These are phyloP conservation scores for Clepsis dumicolana DNA, from an alignment of 2,888 invertebrate genomes.

Conservation along the genomic window DNA sequence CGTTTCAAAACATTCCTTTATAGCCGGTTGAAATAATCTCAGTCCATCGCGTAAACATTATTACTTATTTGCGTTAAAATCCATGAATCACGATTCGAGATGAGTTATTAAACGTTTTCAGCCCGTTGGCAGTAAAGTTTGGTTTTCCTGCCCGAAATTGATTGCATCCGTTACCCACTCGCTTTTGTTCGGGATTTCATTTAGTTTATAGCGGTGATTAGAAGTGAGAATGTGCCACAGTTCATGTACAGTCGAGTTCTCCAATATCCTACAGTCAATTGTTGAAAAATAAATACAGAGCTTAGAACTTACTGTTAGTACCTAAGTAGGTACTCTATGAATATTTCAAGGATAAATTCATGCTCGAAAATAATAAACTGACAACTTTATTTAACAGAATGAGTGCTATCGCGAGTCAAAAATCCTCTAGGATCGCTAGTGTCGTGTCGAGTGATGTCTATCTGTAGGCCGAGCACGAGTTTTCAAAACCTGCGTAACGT, in stretches of 20 bases:
- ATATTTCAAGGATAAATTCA: too few relatives aligned
- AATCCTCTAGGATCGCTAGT: too few relatives aligned
- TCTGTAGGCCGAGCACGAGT: too few relatives aligned
- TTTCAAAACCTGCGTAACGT: too few relatives aligned
- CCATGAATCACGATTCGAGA: not conserved
- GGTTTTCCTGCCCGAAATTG: slow-evolving; percentile 6
- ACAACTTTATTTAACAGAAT: too few relatives aligned
- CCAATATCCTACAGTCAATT: too few relatives aligned
- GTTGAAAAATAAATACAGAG: too few relatives aligned
- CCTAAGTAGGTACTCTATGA: too few relatives aligned
- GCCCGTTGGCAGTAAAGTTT: not conserved
- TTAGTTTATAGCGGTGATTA: not conserved
- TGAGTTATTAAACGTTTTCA: slow-evolving; percentile 12
- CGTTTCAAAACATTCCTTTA: not conserved
- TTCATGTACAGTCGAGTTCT: not conserved
- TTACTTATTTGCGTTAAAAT: slow-evolving; percentile 6
- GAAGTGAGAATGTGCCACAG: not conserved
- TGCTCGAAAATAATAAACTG: too few relatives aligned
- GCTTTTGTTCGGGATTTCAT: not conserved
- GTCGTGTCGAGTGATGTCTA: too few relatives aligned
- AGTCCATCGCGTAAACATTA: not conserved
- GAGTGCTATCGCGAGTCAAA: too few relatives aligned
- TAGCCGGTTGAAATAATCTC: slow-evolving; percentile 2
- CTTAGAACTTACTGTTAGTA: too few relatives aligned
- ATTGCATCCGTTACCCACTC: slow-evolving; percentile 10